Conservation (phyloP, 2,113 vertebrate genomes). For the Phalacrocorax pelagicus region DNA sequence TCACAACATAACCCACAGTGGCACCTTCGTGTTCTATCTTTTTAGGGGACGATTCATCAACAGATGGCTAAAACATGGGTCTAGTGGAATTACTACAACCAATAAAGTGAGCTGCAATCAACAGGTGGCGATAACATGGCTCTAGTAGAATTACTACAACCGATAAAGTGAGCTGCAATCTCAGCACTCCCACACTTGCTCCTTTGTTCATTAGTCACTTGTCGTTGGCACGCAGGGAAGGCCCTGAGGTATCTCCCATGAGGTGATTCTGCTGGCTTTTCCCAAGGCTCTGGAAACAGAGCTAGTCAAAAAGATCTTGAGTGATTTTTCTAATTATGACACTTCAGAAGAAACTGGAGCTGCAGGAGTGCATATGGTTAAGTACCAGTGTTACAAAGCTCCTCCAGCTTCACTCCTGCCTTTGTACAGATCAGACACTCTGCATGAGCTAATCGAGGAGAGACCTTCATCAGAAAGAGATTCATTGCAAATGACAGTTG, state of each 20-base stretch:
- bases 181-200: not conserved
- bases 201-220: not conserved
- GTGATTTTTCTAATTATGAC: not conserved
- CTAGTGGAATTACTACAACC: not conserved
- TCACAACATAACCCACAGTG: not conserved
- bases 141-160: not conserved
- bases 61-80: not conserved
- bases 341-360: not conserved
- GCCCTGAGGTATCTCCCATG: not conserved
- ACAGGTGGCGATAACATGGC: not conserved
- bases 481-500: not conserved
- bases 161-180: not conserved
- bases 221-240: fast-evolving
- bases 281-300: not conserved
- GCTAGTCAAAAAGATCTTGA: not conserved
- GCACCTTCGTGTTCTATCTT: not conserved
- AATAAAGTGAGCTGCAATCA: not conserved
- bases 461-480: not conserved
- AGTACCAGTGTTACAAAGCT: not conserved
- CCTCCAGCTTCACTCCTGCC: not conserved
- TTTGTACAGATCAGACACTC: not conserved
- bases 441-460: not conserved
- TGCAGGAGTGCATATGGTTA: not conserved
- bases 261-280: not conserved
- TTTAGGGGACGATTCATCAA: slow-evolving; percentile 14